Conservation (phyloP, 1,140 invertebrate genomes). For the Euglossa dilemma region DNA sequence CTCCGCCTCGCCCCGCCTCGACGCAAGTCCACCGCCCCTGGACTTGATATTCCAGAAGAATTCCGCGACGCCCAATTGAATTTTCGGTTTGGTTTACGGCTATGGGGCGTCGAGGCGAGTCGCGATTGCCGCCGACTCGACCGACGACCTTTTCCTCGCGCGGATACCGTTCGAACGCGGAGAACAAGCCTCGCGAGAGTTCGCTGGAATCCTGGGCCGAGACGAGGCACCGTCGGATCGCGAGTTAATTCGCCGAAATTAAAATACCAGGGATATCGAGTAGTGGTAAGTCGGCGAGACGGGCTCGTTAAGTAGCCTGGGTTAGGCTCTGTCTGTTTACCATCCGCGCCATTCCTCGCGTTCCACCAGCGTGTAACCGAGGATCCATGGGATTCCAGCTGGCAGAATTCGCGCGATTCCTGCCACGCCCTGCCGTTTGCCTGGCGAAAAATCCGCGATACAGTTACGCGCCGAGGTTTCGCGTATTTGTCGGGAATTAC, state of each 20-base stretch:
- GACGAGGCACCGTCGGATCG: background rate
- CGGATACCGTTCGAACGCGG: constrained; percentile 61
- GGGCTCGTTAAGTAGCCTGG: background rate
- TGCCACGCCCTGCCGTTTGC: constrained; percentile 22
- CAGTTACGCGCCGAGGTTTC: constrained; percentile 47
- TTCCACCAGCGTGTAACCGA: constrained; percentile 44
- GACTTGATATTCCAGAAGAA: constrained; percentile 68
- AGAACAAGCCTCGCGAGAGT: constrained; percentile 51
- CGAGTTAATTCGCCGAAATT: background rate
- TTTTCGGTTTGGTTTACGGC: constrained; percentile 67
- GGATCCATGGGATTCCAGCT: constrained; percentile 30
- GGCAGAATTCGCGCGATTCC: constrained; percentile 32
- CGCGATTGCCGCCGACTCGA: constrained; percentile 70
- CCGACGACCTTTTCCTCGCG: constrained; percentile 71
- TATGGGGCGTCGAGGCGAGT: constrained; percentile 55
- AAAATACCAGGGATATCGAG: background rate
- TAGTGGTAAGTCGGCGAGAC: background rate
- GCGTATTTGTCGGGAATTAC: constrained; percentile 41
- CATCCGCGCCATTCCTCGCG: constrained; percentile 49
- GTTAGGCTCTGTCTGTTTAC: constrained; percentile 38
- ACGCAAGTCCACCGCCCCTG: constrained; percentile 16
- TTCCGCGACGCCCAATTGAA: constrained; percentile 67
- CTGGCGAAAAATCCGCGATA: constrained; percentile 48
- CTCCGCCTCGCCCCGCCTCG: background rate
- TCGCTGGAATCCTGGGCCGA: background rate